phyloP scores from a whole-genome alignment of 2,797 vertebrate genomes.

The Antennarius maculatus region DNA sequence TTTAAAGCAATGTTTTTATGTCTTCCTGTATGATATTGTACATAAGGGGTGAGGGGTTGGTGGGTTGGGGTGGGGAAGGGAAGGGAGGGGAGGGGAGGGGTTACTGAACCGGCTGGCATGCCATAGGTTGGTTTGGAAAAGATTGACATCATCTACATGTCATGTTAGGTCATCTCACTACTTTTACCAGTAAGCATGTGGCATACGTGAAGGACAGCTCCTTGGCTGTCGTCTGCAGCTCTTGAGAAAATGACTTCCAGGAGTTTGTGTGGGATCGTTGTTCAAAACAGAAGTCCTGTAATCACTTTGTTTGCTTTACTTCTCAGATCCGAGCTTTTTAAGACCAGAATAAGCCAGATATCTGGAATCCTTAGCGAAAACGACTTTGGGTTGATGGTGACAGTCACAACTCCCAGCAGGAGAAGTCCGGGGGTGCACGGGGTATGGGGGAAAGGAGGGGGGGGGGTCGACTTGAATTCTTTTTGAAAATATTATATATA shows the following conservation, averaged over 20 bases:
- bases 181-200: conserved; percentile 56
- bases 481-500: conserved; percentile 76
- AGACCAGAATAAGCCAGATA: conserved; percentile 27
- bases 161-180: conserved; percentile 68
- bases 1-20: conserved; percentile 89
- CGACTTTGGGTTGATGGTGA: conserved; percentile 32
- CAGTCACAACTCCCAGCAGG: conserved; percentile 41
- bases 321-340: conserved; percentile 25
- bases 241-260: conserved; percentile 28
- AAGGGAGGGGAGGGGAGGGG: conserved; percentile 38
- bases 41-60: conserved; percentile 77
- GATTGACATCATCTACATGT: conserved; percentile 61
- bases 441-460: not conserved
- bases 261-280: conserved; percentile 42
- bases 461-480: conserved; percentile 60
- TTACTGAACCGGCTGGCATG: conserved; percentile 70
- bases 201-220: conserved; percentile 17
- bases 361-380: conserved; percentile 40
- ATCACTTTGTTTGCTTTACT: conserved; percentile 33
- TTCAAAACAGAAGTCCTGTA: conserved; percentile 36
- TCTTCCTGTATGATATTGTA: conserved; percentile 97
- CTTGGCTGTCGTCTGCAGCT: not conserved
- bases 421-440: conserved; percentile 55
- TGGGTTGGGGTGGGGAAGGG: conserved; percentile 23
- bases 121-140: conserved; percentile 71